A percentile compares a stretch with the other conserved stretches of the same genome.
These are phyloP conservation scores for Ariopsis seemanni DNA, from an alignment of 2,113 vertebrate genomes.

Conservation along the genomic window DNA sequence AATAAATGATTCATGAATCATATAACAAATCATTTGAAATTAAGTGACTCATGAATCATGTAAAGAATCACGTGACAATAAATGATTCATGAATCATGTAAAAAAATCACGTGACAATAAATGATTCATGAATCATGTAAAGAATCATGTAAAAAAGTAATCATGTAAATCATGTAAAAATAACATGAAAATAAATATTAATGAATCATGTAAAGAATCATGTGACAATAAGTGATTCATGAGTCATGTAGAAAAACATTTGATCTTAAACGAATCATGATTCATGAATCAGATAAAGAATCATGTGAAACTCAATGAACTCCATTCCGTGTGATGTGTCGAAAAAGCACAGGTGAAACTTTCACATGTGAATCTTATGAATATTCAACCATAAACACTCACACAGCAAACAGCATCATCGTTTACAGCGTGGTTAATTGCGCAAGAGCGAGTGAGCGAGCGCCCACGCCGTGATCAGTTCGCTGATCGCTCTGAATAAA, in stretches of 20 bases:
- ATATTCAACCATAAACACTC: neutral
- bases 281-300: neutral
- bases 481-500: slow-evolving; percentile 48
- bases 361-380: neutral
- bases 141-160: neutral
- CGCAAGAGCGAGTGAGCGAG: slow-evolving; percentile 19
- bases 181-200: neutral
- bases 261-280: neutral
- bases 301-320: neutral
- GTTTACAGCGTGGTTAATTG: slow-evolving; percentile 39
- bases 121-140: neutral
- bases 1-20: neutral
- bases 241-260: neutral
- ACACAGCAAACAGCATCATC: slow-evolving; percentile 12
- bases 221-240: neutral
- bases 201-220: neutral
- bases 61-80: neutral
- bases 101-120: neutral
- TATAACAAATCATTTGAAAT: too few species aligned
- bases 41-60: neutral
- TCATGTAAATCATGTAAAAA: neutral
- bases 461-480: slow-evolving; percentile 49
- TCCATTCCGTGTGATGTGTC: neutral
- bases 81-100: neutral
- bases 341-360: neutral